Conservation (phyloP, 2,113 vertebrate species). For the Channa maculata region DNA sequence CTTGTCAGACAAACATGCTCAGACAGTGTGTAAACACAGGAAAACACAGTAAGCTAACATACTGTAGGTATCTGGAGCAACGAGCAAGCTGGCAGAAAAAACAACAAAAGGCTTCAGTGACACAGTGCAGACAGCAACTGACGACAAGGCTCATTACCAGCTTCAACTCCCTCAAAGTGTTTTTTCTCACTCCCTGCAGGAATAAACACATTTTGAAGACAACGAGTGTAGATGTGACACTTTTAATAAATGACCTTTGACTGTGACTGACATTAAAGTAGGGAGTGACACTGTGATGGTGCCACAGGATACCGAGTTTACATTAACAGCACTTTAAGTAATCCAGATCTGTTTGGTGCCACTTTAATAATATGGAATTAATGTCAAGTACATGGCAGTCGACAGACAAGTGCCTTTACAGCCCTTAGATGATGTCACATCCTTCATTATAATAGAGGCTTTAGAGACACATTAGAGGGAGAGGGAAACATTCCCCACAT, state of each 20-base stretch:
- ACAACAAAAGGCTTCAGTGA: slow-evolving; percentile 6
- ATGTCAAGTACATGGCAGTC: slow-evolving; percentile 28
- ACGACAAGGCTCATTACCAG: not conserved
- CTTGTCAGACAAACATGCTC: slow-evolving; percentile 7
- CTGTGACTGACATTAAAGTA: slow-evolving; percentile 34
- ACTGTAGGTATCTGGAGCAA: not conserved
- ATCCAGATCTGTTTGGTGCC: slow-evolving; percentile 20
- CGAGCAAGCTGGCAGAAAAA: not conserved
- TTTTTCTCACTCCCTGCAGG: slow-evolving; percentile 27
- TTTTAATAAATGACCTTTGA: slow-evolving; percentile 37
- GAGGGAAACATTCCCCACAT: slow-evolving; percentile 36
- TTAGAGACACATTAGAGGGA: slow-evolving; percentile 11
- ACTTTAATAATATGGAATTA: slow-evolving; percentile 40
- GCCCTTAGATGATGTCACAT: slow-evolving; percentile 43
- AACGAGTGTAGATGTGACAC: slow-evolving; percentile 28
- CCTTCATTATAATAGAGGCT: slow-evolving; percentile 29
- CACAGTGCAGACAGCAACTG: slow-evolving; percentile 8
- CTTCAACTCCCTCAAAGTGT: slow-evolving; percentile 17
- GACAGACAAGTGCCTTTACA: slow-evolving; percentile 7
- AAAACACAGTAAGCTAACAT: slow-evolving; percentile 4
- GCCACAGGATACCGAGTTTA: slow-evolving; percentile 55
- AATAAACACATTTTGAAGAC: slow-evolving; percentile 30
- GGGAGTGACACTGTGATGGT: slow-evolving; percentile 16
- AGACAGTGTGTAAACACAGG: not conserved
- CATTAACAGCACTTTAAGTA: slow-evolving; percentile 50